phyloP scores from a whole-genome alignment of 2,113 vertebrate species.

The Dryoscopus gambensis region DNA sequence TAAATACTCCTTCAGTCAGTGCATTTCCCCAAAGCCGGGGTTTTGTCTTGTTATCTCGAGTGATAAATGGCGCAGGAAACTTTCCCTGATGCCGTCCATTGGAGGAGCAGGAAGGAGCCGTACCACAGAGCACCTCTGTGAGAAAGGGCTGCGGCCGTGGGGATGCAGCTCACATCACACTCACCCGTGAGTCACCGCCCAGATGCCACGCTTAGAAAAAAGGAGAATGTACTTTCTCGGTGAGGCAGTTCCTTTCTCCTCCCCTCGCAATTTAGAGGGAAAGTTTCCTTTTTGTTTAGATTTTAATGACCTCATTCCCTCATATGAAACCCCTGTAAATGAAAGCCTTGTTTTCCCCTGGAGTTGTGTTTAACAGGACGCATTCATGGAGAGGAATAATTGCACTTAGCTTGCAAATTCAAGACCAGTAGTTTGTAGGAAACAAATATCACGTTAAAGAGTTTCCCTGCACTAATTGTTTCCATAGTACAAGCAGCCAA shows the following conservation, averaged over 20 bases:
- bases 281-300: conserved; percentile 46
- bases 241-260: conserved; percentile 25
- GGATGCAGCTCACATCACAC: neutral
- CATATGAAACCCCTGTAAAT: conserved; percentile 29
- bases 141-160: neutral
- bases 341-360: conserved; percentile 41
- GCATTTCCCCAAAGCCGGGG: neutral
- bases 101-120: neutral
- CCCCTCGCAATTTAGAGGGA: neutral
- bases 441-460: neutral
- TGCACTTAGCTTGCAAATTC: conserved; percentile 5
- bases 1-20: neutral
- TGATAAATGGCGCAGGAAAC: neutral
- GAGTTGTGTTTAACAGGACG: neutral
- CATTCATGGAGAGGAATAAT: conserved; percentile 11
- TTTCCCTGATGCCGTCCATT: neutral
- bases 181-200: neutral
- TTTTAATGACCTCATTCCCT: conserved; percentile 56
- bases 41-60: neutral
- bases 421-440: neutral
- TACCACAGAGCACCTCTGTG: neutral
- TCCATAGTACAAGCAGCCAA: neutral
- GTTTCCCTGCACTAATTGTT: neutral
- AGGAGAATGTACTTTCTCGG: neutral
- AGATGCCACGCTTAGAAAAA: neutral